Conservation (phyloP, 2,113 vertebrate species). For the Pionites leucogaster region DNA sequence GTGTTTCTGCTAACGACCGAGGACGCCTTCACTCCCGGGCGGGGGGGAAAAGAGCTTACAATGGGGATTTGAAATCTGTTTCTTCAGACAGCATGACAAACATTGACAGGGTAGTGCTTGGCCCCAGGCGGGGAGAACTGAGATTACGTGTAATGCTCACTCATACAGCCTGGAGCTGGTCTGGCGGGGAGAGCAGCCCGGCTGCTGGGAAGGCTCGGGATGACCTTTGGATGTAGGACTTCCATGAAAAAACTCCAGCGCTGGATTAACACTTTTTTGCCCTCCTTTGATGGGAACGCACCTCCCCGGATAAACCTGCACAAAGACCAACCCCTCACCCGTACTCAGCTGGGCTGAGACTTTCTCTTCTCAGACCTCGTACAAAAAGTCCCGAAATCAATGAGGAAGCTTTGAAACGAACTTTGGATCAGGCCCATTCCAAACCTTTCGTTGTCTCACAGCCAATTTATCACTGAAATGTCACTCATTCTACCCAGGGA, state of each 20-base stretch:
- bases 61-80: not conserved
- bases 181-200: not conserved
- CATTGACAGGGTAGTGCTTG: not conserved
- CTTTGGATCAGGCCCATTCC: not conserved
- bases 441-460: conserved; percentile 14
- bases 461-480: conserved; percentile 53
- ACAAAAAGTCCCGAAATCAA: not conserved
- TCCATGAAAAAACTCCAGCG: not conserved
- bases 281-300: not conserved
- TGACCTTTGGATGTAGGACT: not conserved
- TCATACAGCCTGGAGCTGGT: not conserved
- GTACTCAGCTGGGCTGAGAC: not conserved
- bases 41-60: not conserved
- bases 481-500: conserved; percentile 43
- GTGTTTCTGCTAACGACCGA: conserved; percentile 8
- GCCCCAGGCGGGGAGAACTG: not conserved
- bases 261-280: not conserved
- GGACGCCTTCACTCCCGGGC: not conserved
- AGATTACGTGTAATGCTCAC: not conserved
- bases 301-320: not conserved
- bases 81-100: not conserved
- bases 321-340: not conserved
- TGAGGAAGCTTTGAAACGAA: not conserved
- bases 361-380: not conserved
- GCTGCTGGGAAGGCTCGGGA: not conserved